phyloP scores from a whole-genome alignment of 2,888 invertebrate species.

The Callosobruchus maculatus region DNA sequence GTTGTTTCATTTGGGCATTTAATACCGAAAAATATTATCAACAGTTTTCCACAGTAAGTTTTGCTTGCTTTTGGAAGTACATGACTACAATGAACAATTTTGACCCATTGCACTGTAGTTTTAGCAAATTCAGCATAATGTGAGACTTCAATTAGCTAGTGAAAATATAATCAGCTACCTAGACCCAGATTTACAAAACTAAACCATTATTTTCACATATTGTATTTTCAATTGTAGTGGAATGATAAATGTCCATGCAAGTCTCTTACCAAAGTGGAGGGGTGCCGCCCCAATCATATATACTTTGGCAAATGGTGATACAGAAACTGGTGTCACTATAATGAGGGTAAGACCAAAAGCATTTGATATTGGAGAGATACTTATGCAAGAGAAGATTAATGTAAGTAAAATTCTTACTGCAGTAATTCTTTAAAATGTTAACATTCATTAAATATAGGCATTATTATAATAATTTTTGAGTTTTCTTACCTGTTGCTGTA shows the following conservation, averaged over 20 bases:
- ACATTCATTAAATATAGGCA: no score
- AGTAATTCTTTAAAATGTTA: no score
- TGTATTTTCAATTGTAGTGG: constrained; percentile 60
- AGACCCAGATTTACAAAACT: no score
- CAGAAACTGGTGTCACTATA: constrained; percentile 76
- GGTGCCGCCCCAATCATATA: constrained; percentile 91
- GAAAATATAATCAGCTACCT: no score
- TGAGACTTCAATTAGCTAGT: no score
- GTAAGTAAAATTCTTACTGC: not conserved
- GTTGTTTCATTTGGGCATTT: constrained; percentile 93
- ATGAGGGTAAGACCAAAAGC: constrained; percentile 80
- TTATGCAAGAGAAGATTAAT: constrained; percentile 56
- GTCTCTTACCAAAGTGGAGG: constrained; percentile 86
- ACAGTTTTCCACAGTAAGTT: constrained; percentile 77
- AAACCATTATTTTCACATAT: no score
- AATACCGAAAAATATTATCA: constrained; percentile 72
- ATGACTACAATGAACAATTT: no score
- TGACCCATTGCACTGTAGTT: no score
- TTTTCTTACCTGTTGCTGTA: not conserved
- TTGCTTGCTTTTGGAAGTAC: no score
- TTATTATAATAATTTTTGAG: not conserved
- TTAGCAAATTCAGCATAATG: no score
- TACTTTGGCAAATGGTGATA: constrained; percentile 79
- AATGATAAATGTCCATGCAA: constrained; percentile 91
- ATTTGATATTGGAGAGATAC: constrained; percentile 77